Conservation (phyloP, 2,888 invertebrate species). For the Amiota communis region DNA sequence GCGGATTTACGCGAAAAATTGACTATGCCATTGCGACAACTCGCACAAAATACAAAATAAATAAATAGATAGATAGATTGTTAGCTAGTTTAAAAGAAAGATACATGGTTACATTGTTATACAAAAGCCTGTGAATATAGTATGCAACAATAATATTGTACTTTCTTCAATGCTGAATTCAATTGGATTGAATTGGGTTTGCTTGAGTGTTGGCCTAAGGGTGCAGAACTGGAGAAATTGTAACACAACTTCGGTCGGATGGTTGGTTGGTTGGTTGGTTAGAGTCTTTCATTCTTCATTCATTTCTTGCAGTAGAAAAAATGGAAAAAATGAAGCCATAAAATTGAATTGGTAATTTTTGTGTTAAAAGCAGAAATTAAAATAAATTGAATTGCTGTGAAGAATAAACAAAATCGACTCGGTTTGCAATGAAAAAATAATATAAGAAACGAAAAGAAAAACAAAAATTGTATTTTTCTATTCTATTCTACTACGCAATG, state of each 20-base stretch:
- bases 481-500: background rate
- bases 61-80: background rate
- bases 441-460: conserved; percentile 35
- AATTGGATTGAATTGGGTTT: background rate
- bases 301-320: background rate
- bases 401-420: conserved; percentile 45
- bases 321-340: conserved; percentile 59
- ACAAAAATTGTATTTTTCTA: background rate
- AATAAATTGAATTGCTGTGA: conserved; percentile 67
- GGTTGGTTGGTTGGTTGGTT: too few species aligned
- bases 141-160: too few species aligned
- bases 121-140: too few species aligned
- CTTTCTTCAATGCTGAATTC: too few species aligned
- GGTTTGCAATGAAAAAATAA: conserved; percentile 40
- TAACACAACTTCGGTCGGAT: background rate
- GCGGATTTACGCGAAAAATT: conserved; percentile 22
- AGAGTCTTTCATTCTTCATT: too few species aligned
- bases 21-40: conserved; percentile 1
- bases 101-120: too few species aligned
- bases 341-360: conserved; percentile 70
- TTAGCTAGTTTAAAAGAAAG: too few species aligned
- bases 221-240: background rate
- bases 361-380: conserved; percentile 67
- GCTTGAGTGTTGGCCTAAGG: conserved; percentile 8
- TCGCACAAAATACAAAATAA: background rate